Conservation (phyloP, 2,888 invertebrate species). For the Drosophila tripunctata region DNA sequence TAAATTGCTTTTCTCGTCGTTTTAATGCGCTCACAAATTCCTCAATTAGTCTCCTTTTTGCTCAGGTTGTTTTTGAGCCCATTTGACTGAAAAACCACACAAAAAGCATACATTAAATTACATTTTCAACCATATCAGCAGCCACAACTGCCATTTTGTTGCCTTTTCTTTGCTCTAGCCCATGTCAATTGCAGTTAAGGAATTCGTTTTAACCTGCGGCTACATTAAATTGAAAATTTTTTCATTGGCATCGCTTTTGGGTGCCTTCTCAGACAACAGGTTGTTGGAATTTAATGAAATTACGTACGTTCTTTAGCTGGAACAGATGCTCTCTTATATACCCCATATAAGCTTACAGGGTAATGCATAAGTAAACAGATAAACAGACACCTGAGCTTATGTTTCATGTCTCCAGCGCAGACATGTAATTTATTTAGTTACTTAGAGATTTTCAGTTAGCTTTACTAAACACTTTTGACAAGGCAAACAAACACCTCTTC, state of each 20-base stretch:
- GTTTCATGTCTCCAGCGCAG: constrained; percentile 1
- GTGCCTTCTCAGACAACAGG: constrained; percentile 59
- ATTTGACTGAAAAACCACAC: constrained; percentile 5
- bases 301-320: constrained; percentile 27
- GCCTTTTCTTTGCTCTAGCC: too few relatives aligned
- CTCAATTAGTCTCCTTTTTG: background rate
- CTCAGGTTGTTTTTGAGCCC: background rate
- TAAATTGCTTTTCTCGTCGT: constrained; percentile 46
- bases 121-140: background rate
- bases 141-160: constrained; percentile 1
- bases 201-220: constrained; percentile 50
- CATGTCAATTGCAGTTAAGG: constrained; percentile 61
- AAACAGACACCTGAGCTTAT: constrained; percentile 7
- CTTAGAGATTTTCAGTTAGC: background rate
- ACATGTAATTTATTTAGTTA: constrained; percentile 4
- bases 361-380: constrained; percentile 18
- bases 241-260: constrained; percentile 30
- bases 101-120: constrained; percentile 1
- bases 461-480: background rate
- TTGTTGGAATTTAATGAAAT: constrained; percentile 73
- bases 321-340: constrained; percentile 25
- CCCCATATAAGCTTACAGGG: constrained; percentile 45
- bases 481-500: constrained; percentile 6
- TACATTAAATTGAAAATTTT: constrained; percentile 71
- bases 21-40: constrained; percentile 50